Evolutionary conservation across 2,797 vertebrate species (phyloP), one percentile per base, ranked within the genome.

Genomic region (Pteropus rufus): DNA sequence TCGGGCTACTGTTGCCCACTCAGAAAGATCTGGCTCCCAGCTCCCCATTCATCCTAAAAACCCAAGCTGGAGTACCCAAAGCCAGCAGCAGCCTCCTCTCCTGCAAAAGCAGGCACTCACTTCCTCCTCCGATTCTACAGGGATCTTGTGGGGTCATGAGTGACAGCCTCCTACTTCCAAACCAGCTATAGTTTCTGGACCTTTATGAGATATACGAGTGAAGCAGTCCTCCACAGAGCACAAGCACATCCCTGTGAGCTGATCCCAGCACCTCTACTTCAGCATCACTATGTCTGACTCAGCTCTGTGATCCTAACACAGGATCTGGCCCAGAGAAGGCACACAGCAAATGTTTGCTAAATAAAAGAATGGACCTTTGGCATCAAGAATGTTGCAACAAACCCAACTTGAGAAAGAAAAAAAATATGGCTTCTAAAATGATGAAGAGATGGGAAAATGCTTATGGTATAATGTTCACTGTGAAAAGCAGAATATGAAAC

Each of bases 401-500:
- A 91, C 15, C 26, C 81, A 79, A 26, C 29, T 41, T 52, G n/a
- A 86, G 64, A 65, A 56, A 70, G 29, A 36, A 23, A 52, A 2
- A 31, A 46, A 26, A 41, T 21, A 69, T 18, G 29, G 15, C 31
- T 56, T 65, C 58, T 84, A 87, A 73, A 75, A 76, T 85, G 58
- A 79, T 1, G 8, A 84, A 76, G 77, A 69, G 16, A 82, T 15
- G 15, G 31, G 14, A 19, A 80, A 41, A 62, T 26, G 14, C 16
- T 81, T 46, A 76, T 39, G 34, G 36, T n/a, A 52, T 49, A 88
- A 80, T n/a, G 21, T 85, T 86, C 62, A 7, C 46, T 80, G 34
- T 65, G 34, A 93, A 88, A 97, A 95, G 41, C 60, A 69, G n/a
- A 58, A 18, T 23, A 62, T 0, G 82, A 90, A 96, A 23, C 10